These are phyloP conservation scores for Seriola rivoliana DNA, from an alignment of 2,113 vertebrate genomes.

Conservation along the genomic window DNA sequence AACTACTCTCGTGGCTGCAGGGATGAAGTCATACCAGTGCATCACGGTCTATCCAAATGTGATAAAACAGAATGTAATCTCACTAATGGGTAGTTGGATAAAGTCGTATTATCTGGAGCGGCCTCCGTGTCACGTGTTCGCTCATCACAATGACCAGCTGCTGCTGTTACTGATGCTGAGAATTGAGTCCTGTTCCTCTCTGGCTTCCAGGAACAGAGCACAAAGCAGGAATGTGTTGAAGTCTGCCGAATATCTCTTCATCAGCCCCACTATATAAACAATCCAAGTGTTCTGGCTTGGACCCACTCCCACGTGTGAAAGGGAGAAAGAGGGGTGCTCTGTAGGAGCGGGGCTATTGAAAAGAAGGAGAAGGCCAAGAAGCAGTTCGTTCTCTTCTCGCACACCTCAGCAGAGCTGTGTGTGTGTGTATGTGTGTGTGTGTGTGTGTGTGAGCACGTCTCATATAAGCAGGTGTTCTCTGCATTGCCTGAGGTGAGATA, in stretches of 20 bases:
- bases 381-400: slow-evolving; percentile 19
- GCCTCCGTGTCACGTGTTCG: slow-evolving; percentile 46
- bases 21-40: slow-evolving; percentile 20
- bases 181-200: slow-evolving; percentile 57
- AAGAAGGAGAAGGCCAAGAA: slow-evolving; percentile 1
- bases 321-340: slow-evolving; percentile 42
- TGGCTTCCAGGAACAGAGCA: slow-evolving; percentile 72
- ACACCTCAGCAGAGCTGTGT: slow-evolving; percentile 14
- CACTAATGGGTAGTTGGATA: slow-evolving; percentile 15
- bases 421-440: neutral
- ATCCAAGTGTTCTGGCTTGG: slow-evolving; percentile 53
- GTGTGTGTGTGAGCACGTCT: neutral
- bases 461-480: neutral
- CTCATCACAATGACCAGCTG: slow-evolving; percentile 64
- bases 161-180: slow-evolving; percentile 61
- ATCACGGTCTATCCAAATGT: slow-evolving; percentile 31
- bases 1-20: neutral
- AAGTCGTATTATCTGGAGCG: slow-evolving; percentile 23
- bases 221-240: slow-evolving; percentile 75
- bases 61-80: slow-evolving; percentile 42
- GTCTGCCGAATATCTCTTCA: slow-evolving; percentile 76
- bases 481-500: neutral
- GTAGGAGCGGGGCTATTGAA: slow-evolving; percentile 10
- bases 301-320: slow-evolving; percentile 64
- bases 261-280: slow-evolving; percentile 77